Conservation (phyloP, 2,113 vertebrate species). For the Aleadryas rufinucha region DNA sequence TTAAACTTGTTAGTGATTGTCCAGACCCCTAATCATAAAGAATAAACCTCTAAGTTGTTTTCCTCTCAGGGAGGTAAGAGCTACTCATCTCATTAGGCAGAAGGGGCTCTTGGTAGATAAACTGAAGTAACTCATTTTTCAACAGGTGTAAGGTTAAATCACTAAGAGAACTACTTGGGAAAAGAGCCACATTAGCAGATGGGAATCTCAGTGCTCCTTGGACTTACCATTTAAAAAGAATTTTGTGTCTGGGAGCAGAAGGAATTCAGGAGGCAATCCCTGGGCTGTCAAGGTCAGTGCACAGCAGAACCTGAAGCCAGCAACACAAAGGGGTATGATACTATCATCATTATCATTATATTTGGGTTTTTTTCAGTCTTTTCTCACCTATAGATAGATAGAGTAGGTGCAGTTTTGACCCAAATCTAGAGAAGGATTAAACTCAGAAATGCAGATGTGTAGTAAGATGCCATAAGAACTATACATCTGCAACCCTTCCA, state of each 20-base stretch:
- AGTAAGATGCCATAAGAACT: not conserved
- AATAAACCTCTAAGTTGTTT: not conserved
- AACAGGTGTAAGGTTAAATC: not conserved
- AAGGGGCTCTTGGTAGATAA: not conserved
- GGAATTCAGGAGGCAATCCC: not conserved
- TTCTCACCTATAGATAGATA: not conserved
- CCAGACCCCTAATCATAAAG: not conserved
- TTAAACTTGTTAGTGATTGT: not conserved
- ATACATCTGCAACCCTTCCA: not conserved
- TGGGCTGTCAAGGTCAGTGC: not conserved
- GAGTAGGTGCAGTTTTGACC: not conserved
- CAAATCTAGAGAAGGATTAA: not conserved
- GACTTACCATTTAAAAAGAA: not conserved
- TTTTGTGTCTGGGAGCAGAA: not conserved
- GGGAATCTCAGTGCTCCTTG: not conserved
- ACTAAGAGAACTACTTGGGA: not conserved
- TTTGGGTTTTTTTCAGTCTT: not conserved
- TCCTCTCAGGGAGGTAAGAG: not conserved
- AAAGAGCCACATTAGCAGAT: not conserved
- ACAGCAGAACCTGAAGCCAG: not conserved
- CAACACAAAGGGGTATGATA: not conserved
- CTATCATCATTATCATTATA: not conserved
- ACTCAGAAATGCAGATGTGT: not conserved
- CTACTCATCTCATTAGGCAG: not conserved
- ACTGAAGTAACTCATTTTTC: not conserved